A percentile compares a stretch with the other conserved stretches of the same genome.
phyloP scores from a whole-genome alignment of 1,140 invertebrate species.

The Riptortus pedestris region DNA sequence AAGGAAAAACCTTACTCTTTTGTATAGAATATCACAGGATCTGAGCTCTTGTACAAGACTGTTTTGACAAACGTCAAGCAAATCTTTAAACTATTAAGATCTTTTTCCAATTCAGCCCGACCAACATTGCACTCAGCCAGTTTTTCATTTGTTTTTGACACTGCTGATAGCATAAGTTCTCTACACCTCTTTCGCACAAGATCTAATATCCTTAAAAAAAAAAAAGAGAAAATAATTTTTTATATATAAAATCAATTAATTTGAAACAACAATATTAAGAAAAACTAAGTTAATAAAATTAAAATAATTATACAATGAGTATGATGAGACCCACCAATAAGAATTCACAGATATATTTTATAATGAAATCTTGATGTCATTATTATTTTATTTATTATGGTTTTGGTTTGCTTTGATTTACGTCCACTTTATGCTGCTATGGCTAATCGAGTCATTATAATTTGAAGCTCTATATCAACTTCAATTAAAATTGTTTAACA shows the following conservation, averaged over 20 bases:
- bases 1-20: conserved; percentile 52
- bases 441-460: no score
- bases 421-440: no score
- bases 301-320: no score
- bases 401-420: no score
- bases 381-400: no score
- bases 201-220: conserved; percentile 11
- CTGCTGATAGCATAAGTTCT: conserved; percentile 1
- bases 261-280: neutral
- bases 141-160: conserved; percentile 9
- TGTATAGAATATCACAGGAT: conserved; percentile 71
- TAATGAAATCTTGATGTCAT: no score
- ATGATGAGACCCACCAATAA: no score
- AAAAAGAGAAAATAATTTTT: conserved; percentile 9
- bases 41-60: conserved; percentile 60
- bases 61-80: conserved; percentile 71
- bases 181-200: neutral
- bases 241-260: neutral
- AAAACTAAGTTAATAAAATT: no score
- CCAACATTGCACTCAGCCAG: neutral
- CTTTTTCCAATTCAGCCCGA: conserved; percentile 46
- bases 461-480: no score
- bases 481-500: no score
- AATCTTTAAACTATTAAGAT: conserved; percentile 73
- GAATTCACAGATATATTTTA: no score